Conservation (phyloP, 2,797 vertebrate species). For the Helostoma temminkii region DNA sequence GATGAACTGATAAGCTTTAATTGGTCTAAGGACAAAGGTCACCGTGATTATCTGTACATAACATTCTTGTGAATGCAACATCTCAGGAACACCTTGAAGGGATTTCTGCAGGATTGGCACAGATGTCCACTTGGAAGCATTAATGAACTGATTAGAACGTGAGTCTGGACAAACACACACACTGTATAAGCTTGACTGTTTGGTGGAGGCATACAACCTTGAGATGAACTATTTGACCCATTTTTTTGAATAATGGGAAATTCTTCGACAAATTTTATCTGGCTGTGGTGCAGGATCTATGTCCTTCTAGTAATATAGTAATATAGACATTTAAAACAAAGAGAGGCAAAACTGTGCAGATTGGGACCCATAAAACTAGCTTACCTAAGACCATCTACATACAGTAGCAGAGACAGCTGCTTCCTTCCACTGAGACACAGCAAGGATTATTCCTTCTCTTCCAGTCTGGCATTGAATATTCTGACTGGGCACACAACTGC, state of each 20-base stretch:
- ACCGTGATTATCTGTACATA: too few species aligned
- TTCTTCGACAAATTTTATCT: not conserved
- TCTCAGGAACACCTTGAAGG: too few species aligned
- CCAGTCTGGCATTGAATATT: slow-evolving; percentile 15
- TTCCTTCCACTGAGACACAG: slow-evolving; percentile 24
- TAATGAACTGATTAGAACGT: too few species aligned
- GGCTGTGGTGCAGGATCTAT: not conserved
- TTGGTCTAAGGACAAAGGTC: too few species aligned
- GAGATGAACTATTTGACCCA: slow-evolving; percentile 10
- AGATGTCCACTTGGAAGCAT: too few species aligned
- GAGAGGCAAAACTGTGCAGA: not conserved
- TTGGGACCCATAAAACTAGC: not conserved
- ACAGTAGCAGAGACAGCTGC: slow-evolving; percentile 4
- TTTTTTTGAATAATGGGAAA: not conserved
- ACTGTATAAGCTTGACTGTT: too few species aligned
- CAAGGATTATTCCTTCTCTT: slow-evolving; percentile 6
- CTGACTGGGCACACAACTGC: not conserved
- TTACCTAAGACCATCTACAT: slow-evolving; percentile 12
- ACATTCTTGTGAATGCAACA: too few species aligned
- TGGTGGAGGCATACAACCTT: too few species aligned
- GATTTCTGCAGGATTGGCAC: too few species aligned
- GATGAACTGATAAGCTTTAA: too few species aligned
- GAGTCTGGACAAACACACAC: too few species aligned
- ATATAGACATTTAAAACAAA: slow-evolving; percentile 18
- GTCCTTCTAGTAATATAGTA: slow-evolving; percentile 2